These are phyloP conservation scores for Poecilus cupreus DNA, from an alignment of 2,888 invertebrate genomes.

Conservation along the genomic window DNA sequence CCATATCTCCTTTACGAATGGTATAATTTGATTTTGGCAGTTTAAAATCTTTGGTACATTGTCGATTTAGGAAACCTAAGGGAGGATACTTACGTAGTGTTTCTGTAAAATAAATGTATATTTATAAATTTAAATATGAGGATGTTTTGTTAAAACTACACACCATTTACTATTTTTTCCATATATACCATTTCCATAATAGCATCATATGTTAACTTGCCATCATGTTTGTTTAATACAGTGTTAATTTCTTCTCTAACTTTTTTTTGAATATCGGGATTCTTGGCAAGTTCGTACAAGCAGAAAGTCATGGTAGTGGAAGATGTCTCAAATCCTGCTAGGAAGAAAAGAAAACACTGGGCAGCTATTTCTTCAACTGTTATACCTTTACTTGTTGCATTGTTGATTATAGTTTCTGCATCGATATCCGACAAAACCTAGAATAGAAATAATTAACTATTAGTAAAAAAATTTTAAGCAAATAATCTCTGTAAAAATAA, in stretches of 20 bases:
- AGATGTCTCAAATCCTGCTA: conserved; percentile 74
- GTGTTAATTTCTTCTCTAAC: conserved; percentile 70
- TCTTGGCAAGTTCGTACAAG: conserved; percentile 70
- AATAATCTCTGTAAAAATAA: too few species aligned
- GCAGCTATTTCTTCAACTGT: conserved; percentile 67
- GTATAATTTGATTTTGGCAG: conserved; percentile 63
- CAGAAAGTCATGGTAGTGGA: conserved; percentile 70
- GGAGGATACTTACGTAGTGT: conserved; percentile 69
- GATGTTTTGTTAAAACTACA: neutral
- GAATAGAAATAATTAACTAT: too few species aligned
- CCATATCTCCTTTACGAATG: conserved; percentile 61
- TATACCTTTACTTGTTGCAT: conserved; percentile 45
- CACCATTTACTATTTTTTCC: conserved; percentile 71
- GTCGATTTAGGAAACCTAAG: conserved; percentile 64
- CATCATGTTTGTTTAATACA: conserved; percentile 66
- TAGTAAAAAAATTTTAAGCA: too few species aligned
- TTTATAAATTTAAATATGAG: neutral
- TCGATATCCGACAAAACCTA: conserved; percentile 39
- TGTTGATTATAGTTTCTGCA: conserved; percentile 43
- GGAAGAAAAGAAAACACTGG: conserved; percentile 72
- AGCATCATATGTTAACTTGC: conserved; percentile 70
- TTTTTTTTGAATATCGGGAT: conserved; percentile 71
- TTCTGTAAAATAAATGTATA: conserved; percentile 64
- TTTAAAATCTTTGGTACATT: conserved; percentile 64
- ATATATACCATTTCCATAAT: conserved; percentile 72